Base-by-base conservation (phyloP, 2,113 vertebrate species). In the Galeopterus variegatus region DNA sequence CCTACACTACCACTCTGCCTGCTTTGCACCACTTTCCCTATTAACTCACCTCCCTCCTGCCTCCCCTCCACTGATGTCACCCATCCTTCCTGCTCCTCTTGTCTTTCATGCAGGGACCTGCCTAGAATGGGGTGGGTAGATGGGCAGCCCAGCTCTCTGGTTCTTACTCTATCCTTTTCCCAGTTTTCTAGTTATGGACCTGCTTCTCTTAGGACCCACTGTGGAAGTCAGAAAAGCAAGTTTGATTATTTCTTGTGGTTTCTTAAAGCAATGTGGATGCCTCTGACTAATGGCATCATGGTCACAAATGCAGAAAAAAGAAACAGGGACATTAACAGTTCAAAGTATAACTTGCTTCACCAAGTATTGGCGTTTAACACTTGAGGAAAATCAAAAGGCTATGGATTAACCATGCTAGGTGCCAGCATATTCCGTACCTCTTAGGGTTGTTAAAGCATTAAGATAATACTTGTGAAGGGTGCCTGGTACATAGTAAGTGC, bases 281-380 rank as follows among this genome's bases (percentile, higher is more conserved):
- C 18, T 94, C 94, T 91, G 31, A 65, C 52, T 72, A 80, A 89
- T 3, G 7, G 9, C 23, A 33, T 1, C 0, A 45, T 31, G 8
- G 79, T 77, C 1, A 2, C 13, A 88, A 91, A 3, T 23, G 0
- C 23, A 33, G 7, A n/a, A 64, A 64, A 82, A 95, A 41, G 28
- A 77, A 87, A 41, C 48, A n/a, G 3, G 65, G n/a, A 28, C 8
- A 60, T 69, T 60, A 93, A 60, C 81, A 85, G 76, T 95, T 93
- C 50, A 88, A 90, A 96, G 58, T 69, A 65, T 26, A 70, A 62
- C 54, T 95, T 81, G n/a, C 12, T 96, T 93, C n/a, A 64, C 45
- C 60, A 85, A 52, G 14, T 62, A 76, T 23, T 82, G n/a, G 13
- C 24, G 67, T 83, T 83, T 92, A 91, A 73, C 6, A n/a, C 3